Evolutionary conservation across 2,113 vertebrate genomes (phyloP), one percentile per base, ranked within the genome.

Genomic region (Pterocles burchelli): DNA sequence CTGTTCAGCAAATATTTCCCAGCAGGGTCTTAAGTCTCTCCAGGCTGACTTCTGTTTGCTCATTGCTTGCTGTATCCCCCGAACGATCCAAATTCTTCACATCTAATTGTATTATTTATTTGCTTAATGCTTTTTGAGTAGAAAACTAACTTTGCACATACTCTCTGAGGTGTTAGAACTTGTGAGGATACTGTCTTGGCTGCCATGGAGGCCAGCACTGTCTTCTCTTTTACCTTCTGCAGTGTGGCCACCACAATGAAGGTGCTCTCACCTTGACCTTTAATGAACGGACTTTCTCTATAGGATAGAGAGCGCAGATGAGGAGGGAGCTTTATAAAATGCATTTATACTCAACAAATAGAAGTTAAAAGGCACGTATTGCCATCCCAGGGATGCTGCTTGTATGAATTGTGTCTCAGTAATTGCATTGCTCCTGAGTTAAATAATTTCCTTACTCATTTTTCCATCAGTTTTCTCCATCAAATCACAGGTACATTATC

Each of bases 121-220:
- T 80, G 26, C 34, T 75, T 59, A 61, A 26, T 65, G 17, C 5
- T 70, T 70, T 88, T 57, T 74, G 34, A 88, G 13, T 66, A 63
- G 33, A 46, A 6, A 66, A 33, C 13, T 70, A 54, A 29, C 6
- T 92, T 81, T 58, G 12, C 33, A 20, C 19, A 33, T 20, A 70
- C 6, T 4, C 14, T 85, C 34, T 46, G 45, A 31, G 22, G 17
- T 61, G 14, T 46, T 33, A 58, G 34, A 59, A 51, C 13, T 65
- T 2, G 3, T 31, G 16, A 10, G 2, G 46, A 58, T 24, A 22
- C 11, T 77, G 17, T 61, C 28, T 78, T 66, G 22, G 2, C 26
- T 77, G 51, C 10, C 22, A 17, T 0, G 2, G n/a, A 59, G 8
- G 8, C 25, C 36, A 34, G 3, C 10, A 36, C 9, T 1, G 0